Percentiles rank a stretch among this genome's conserved stretches.
Conservation (phyloP, 2,113 vertebrate species). For the Trichomycterus rosablanca region DNA sequence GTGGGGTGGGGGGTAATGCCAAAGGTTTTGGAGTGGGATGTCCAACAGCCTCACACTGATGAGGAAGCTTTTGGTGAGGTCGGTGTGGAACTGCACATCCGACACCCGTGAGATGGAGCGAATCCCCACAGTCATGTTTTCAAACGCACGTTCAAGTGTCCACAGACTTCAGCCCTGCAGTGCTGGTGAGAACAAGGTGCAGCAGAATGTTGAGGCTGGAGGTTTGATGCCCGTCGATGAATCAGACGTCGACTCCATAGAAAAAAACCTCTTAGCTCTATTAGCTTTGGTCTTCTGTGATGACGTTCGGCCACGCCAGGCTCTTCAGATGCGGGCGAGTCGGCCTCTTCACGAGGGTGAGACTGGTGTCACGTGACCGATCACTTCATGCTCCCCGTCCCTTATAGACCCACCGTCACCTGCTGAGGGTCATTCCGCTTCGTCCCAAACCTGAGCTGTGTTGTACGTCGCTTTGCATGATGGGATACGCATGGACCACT, state of each 20-base stretch:
- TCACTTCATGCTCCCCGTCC: not conserved
- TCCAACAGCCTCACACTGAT: too few species aligned
- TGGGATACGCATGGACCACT: not conserved
- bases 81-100: too few species aligned
- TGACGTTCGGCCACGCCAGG: not conserved
- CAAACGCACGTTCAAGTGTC: too few species aligned
- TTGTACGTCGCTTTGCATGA: too few species aligned
- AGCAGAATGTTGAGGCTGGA: too few species aligned
- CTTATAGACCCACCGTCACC: not conserved
- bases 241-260: not conserved
- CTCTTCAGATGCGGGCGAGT: not conserved
- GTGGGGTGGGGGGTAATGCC: too few species aligned
- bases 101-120: too few species aligned
- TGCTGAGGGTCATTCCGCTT: not conserved
- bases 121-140: too few species aligned
- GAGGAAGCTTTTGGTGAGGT: too few species aligned
- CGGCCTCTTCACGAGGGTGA: not conserved
- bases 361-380: not conserved
- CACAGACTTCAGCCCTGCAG: too few species aligned
- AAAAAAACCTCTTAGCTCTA: not conserved
- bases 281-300: not conserved
- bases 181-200: too few species aligned
- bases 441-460: not conserved
- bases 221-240: not conserved
- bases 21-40: too few species aligned